A percentile compares a stretch with the other conserved stretches of the same genome.
phyloP scores from a whole-genome alignment of 2,113 vertebrate species.

The Petroica traversi region DNA sequence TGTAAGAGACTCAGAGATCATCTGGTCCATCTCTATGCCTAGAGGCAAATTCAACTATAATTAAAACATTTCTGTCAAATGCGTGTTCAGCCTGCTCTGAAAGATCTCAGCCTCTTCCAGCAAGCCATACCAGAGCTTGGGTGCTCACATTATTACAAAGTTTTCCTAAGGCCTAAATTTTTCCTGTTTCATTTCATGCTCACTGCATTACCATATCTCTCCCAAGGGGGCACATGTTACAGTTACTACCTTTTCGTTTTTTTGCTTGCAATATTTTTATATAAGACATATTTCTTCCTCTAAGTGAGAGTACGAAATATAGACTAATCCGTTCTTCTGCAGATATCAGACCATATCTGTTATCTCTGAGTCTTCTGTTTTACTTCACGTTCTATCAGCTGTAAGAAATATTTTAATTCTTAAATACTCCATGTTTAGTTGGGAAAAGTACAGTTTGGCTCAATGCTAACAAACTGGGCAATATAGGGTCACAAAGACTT shows the following conservation, averaged over 20 bases:
- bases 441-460: background rate
- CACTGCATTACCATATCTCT: background rate
- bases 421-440: background rate
- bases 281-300: background rate
- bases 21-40: background rate
- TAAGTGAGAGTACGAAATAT: background rate
- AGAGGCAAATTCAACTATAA: background rate
- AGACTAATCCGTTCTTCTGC: background rate
- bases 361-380: background rate
- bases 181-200: background rate
- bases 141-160: background rate
- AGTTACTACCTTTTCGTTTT: background rate
- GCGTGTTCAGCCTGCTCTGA: background rate
- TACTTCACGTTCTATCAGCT: background rate
- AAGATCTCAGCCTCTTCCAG: background rate
- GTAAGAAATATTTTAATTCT: background rate
- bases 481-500: background rate
- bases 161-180: background rate
- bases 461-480: background rate
- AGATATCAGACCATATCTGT: background rate
- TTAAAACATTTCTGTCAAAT: conserved; percentile 8
- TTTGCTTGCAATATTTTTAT: background rate
- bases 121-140: background rate
- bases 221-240: background rate
- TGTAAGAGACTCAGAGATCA: background rate